A percentile compares a stretch with the other conserved stretches of the same genome.
These are phyloP conservation scores for Onychomys torridus DNA, from an alignment of 2,797 vertebrate species.

Conservation along the genomic window DNA sequence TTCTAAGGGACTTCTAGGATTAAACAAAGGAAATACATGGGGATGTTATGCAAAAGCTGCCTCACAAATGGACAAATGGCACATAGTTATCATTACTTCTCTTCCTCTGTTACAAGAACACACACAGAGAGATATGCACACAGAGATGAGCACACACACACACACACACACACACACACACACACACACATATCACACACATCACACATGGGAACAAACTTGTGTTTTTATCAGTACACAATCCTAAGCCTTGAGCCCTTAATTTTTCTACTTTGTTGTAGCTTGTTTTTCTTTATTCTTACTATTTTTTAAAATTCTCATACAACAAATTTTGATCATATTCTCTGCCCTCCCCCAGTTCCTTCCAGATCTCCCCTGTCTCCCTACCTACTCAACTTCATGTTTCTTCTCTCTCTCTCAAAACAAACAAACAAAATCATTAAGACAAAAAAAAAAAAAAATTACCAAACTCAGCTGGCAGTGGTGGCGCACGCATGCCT, in stretches of 20 bases:
- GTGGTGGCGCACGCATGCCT: no score
- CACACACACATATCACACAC: neutral
- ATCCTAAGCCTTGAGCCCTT: neutral
- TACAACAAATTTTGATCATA: neutral
- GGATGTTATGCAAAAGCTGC: neutral
- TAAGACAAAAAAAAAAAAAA: neutral
- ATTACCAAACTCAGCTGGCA: neutral
- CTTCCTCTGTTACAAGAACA: neutral
- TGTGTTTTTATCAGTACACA: neutral
- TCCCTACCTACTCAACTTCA: neutral
- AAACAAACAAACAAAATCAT: neutral
- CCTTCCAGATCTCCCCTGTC: neutral
- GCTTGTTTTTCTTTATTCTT: neutral
- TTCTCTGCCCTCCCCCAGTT: neutral
- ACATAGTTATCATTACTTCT: neutral
- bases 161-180: neutral
- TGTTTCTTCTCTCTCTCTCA: neutral
- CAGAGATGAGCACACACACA: neutral
- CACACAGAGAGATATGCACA: neutral
- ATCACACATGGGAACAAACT: neutral
- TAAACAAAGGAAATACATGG: conserved; percentile 51
- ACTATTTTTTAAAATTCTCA: neutral
- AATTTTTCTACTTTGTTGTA: neutral
- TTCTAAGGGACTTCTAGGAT: conserved; percentile 62
- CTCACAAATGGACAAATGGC: neutral